These are phyloP conservation scores for Meloidogyne floridensis DNA, from an alignment of 1,140 invertebrate species.

Conservation along the genomic window DNA sequence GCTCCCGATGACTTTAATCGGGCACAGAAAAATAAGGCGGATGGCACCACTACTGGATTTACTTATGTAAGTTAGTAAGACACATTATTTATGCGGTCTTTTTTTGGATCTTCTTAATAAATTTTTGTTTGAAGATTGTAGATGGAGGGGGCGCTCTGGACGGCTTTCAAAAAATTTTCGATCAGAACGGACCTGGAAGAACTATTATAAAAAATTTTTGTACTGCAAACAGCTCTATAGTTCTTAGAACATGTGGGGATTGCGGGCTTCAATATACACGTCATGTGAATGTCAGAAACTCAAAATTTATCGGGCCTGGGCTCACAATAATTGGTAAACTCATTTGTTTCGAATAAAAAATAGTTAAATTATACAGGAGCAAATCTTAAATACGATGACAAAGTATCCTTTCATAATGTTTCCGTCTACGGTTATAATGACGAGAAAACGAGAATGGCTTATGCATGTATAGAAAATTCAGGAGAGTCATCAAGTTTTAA, in stretches of 20 bases:
- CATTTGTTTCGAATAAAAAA: not conserved
- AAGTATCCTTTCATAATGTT: too few relatives aligned
- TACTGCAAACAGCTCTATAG: not conserved
- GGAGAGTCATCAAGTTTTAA: too few relatives aligned
- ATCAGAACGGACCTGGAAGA: not conserved
- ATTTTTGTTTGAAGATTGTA: not conserved
- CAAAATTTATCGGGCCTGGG: not conserved
- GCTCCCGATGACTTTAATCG: not conserved
- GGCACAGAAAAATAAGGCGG: not conserved
- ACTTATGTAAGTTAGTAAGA: not conserved
- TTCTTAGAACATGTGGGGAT: not conserved
- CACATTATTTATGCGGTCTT: too few relatives aligned
- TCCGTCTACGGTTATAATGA: too few relatives aligned
- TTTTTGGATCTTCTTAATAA: too few relatives aligned
- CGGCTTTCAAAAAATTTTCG: constrained; percentile 1
- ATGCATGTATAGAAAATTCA: too few relatives aligned
- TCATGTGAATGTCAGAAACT: not conserved
- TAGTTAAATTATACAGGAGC: not conserved
- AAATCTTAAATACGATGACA: not conserved
- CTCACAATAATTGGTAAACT: not conserved
- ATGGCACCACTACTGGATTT: not conserved
- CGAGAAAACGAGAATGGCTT: too few relatives aligned
- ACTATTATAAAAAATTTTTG: not conserved
- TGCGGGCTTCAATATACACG: not conserved
- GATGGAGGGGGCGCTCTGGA: not conserved